Base-by-base conservation (phyloP, 64 coral and sea anemone genomes). In the Pocillopora damicornis region DNA sequence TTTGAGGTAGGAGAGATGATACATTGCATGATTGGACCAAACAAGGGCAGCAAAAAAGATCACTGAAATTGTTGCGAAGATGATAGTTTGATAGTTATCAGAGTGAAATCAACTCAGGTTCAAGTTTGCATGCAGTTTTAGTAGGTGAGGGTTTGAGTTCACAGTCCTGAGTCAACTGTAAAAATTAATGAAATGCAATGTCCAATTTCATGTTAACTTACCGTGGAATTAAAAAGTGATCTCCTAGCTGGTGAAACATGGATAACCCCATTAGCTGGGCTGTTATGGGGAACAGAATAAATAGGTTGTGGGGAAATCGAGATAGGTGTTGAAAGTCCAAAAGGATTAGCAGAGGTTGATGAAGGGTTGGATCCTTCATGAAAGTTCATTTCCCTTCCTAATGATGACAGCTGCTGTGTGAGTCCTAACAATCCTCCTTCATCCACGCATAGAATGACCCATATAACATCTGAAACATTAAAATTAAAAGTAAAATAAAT, bases 401-500 rank as follows among this genome's bases (percentile, higher is more conserved):
- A 83, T 60, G 89, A 78, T 20, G 94, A 97, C 87, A 97, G 58
- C 59, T 97, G 94, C 59, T 97, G 94, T 36, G 94, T 97, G 14
- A 97, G 77, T 74, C 90, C 94, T 20, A 97, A 79, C 42, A 97
- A 73, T n/a, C 94, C 94, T 22, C 91, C 91, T 93, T 93, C 94
- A 17, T 97, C 94, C 9, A 97, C 94, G 73, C 91, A 80, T 4
- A 97, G 59, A 67, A 97, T 97, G 34, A 97, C 94, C 94, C 94
- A 97, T 73, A 97, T 97, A 16, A 97, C 88, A 90, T 97, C 94
- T 97, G 62, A 30, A 79, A 66, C 20, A 25, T 30, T 30, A 30
- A 30, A 83, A 17, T 74, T 34, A 5, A 30, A 64, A 87, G 9
- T 12, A 77, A 26, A 13, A 76, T 22, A 6, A 7, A 76, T 64